A percentile compares a stretch with the other conserved stretches of the same genome.
Conservation (phyloP, 2,113 vertebrate species). For the Dicrurus megarhynchus region DNA sequence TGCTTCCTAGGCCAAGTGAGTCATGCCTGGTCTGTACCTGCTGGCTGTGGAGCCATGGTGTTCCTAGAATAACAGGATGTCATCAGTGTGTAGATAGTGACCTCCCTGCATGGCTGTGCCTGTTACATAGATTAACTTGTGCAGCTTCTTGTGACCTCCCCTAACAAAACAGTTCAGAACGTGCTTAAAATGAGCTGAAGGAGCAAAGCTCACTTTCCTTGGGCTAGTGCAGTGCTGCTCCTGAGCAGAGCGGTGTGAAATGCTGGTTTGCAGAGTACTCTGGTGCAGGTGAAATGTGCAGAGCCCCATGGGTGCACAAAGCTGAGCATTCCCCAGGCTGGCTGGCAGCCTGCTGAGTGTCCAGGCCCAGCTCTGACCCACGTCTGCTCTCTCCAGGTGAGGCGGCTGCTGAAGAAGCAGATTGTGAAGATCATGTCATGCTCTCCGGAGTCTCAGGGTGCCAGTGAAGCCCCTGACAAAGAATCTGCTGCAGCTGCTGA, state of each 20-base stretch:
- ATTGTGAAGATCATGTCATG: slow-evolving; percentile 85
- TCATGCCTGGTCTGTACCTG: not conserved
- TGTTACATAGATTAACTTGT: not conserved
- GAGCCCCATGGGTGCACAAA: not conserved
- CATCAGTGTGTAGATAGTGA: not conserved
- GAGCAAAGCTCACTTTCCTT: not conserved
- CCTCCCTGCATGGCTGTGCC: not conserved
- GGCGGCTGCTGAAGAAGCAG: slow-evolving; percentile 91
- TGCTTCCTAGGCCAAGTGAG: not conserved
- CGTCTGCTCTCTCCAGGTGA: slow-evolving; percentile 67
- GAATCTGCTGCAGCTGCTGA: slow-evolving; percentile 62
- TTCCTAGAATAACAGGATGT: slow-evolving; percentile 29
- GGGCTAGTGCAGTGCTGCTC: not conserved
- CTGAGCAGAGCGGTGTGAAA: not conserved
- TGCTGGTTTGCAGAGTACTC: not conserved
- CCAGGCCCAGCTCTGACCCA: not conserved
- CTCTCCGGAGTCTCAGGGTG: slow-evolving; percentile 74
- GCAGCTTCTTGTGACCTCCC: not conserved
- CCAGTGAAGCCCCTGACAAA: slow-evolving; percentile 52
- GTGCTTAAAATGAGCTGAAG: not conserved
- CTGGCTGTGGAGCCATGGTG: not conserved
- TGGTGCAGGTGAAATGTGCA: not conserved
- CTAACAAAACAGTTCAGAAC: not conserved
- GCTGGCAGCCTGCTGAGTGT: not conserved
- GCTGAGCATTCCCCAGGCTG: not conserved